Base-by-base conservation (phyloP, 2,113 vertebrate genomes). In the Tinamus guttatus region DNA sequence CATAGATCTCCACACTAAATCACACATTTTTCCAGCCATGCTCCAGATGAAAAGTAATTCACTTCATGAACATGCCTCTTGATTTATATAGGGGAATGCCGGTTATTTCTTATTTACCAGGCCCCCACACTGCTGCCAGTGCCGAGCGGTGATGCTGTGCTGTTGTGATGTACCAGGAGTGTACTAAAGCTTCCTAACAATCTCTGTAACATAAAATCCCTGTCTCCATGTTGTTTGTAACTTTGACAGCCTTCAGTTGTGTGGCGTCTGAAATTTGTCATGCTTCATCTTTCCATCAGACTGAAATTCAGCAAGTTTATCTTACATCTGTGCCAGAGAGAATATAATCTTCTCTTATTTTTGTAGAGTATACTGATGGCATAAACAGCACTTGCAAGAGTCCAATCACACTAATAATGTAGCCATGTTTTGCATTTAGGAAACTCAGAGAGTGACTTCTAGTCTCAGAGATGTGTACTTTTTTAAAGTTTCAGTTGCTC, bases 31-130 rank as follows among this genome's bases (percentile, higher is more conserved):
- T 38, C 34, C 90, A 81, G 32, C 85, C 83, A 84, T 9, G n/a
- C 64, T 90, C 38, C 64, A 56, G 62, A 28, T 40, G 81, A 74
- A 56, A 65, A 64, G 80, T 82, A 84, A 77, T 81, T 94, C 58
- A 76, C 52, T 86, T 64, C 82, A 58, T 67, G 64, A 90, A n/a
- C 68, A 60, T 19, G 83, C 68, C 38, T 52, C 38, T 94, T 81
- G 87, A 93, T 95, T 96, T 96, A 91, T 93, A 78, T 86, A 83
- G 34, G 41, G 27, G 9, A 0, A 60, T 76, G 47, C 38, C 62
- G 88, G 15, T 43, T 86, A 40, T 68, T 93, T 88, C 67, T 68
- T 78, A 68, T 92, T 93, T 95, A 92, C 0, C 0, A 75, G 60
- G 56, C 45, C 21, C 13, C 25, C 25, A 16, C 3, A 2, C 28